These are phyloP conservation scores for Nemotelus nigrinus DNA, from an alignment of 2,888 invertebrate species.

Conservation along the genomic window DNA sequence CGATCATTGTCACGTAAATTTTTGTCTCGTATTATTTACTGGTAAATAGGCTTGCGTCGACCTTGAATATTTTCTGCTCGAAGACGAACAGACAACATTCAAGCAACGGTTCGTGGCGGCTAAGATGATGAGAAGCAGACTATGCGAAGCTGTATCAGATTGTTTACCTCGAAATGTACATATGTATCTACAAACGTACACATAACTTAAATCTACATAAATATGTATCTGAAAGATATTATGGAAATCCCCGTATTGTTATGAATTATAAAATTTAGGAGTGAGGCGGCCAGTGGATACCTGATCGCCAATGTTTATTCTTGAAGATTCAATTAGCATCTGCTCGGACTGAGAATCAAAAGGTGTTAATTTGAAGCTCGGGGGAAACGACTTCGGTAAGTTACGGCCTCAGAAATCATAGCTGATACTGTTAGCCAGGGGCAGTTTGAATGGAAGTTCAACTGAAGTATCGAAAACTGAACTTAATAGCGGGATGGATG, in stretches of 20 bases:
- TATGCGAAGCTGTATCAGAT: too few species aligned
- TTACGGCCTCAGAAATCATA: background rate
- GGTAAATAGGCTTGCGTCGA: background rate
- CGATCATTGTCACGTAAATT: background rate
- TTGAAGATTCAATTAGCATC: constrained; percentile 16
- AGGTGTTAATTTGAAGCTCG: constrained; percentile 3
- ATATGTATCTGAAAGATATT: background rate
- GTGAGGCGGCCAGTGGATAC: constrained; percentile 12
- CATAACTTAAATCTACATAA: too few species aligned
- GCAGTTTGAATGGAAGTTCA: too few species aligned
- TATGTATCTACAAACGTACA: too few species aligned
- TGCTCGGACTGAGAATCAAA: background rate
- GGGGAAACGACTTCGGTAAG: background rate
- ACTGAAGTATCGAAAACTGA: too few species aligned
- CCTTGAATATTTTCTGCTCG: constrained; percentile 19
- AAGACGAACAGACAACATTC: background rate
- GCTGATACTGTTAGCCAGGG: too few species aligned
- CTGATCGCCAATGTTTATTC: background rate
- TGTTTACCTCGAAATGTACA: too few species aligned
- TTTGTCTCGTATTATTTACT: too few species aligned
- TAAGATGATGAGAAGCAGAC: background rate
- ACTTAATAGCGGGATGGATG: too few species aligned
- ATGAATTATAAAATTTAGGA: background rate
- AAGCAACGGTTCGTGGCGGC: background rate
- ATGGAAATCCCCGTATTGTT: constrained; percentile 13